Percentiles rank a stretch among this genome's conserved stretches.
phyloP scores from a whole-genome alignment of 2,113 vertebrate genomes.

The Oryzias javanicus region DNA sequence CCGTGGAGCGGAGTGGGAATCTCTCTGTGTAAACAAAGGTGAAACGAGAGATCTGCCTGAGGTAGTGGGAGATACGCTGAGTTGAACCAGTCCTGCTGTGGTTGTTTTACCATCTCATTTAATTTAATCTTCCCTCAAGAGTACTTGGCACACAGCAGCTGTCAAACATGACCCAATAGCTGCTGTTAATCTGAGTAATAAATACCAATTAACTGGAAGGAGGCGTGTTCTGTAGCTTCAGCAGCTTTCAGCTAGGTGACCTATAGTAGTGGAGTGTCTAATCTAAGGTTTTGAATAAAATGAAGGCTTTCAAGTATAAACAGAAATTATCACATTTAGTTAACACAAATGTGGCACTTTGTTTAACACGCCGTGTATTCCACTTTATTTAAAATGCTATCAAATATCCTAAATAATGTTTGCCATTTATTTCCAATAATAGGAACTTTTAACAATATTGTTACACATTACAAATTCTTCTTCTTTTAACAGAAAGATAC shows the following conservation, averaged over 20 bases:
- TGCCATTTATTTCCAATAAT: too few relatives aligned
- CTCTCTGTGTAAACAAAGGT: slow-evolving; percentile 52
- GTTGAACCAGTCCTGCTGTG: slow-evolving; percentile 25
- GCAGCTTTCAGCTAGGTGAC: background rate
- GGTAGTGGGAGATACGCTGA: slow-evolving; percentile 2
- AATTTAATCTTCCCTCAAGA: slow-evolving; percentile 41
- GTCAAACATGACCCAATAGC: slow-evolving; percentile 19
- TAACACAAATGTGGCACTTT: too few relatives aligned
- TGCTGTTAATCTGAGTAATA: slow-evolving; percentile 50
- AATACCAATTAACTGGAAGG: slow-evolving; percentile 50
- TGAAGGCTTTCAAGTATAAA: too few relatives aligned
- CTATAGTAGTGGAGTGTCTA: background rate
- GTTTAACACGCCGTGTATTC: too few relatives aligned
- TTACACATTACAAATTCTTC: too few relatives aligned
- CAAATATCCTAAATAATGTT: too few relatives aligned
- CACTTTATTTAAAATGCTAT: too few relatives aligned
- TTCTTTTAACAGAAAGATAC: too few relatives aligned
- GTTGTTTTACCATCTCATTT: slow-evolving; percentile 44
- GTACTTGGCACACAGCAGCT: slow-evolving; percentile 39
- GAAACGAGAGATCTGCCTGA: slow-evolving; percentile 37
- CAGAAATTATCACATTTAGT: too few relatives aligned
- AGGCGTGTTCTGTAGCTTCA: slow-evolving; percentile 10
- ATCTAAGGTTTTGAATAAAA: too few relatives aligned
- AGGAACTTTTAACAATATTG: too few relatives aligned
- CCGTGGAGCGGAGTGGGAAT: slow-evolving; percentile 16